Evolutionary conservation across 1,140 invertebrate genomes (phyloP), one percentile per base, ranked within the genome.

Genomic region (Chironomus tepperi): DNA sequence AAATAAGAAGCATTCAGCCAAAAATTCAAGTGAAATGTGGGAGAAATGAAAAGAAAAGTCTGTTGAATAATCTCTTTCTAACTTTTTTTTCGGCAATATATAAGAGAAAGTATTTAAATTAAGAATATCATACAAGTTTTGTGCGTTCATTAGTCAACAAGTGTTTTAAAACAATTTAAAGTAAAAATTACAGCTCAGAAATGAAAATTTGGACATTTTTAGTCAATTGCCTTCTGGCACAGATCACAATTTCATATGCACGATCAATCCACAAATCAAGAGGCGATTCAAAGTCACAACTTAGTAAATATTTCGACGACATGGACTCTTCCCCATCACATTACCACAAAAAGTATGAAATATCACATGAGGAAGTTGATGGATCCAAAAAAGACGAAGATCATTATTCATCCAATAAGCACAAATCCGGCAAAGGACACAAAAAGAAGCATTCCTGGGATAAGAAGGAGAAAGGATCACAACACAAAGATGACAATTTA

Each of bases 381-480:
- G 82, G 81, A 0, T 81, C 82, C 3, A 81, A 85, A 70, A 81
- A 84, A 74, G 79, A 84, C 21, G 84, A 84, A 0, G 83, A 86
- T 43, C 82, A 86, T 70, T 81, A 83, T 42, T 83, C 84, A 10
- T 79, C 83, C 47, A 84, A 87, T 73, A 84, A 83, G 43, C 83
- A 87, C 73, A 84, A 87, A 43, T 85, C 85, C 0, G 86, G 86
- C 57, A 87, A 88, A 76, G 87, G 86, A 0, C 86, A 87, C 76
- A 87, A 88, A 80, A 85, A 85, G 76, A 82, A 84, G 65, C 80
- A 83, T 74, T 78, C 79, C 64, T 79, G 78, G 78, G 10, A 76
- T 16, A 88, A 87, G 76, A 85, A 84, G 7, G 86, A 89, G 72
- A 90, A 90, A 76, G 89, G 89, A 0, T 86, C 89, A 78, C 88